phyloP scores from a whole-genome alignment of 2,888 invertebrate species.

The Troides oblongomaculatus region DNA sequence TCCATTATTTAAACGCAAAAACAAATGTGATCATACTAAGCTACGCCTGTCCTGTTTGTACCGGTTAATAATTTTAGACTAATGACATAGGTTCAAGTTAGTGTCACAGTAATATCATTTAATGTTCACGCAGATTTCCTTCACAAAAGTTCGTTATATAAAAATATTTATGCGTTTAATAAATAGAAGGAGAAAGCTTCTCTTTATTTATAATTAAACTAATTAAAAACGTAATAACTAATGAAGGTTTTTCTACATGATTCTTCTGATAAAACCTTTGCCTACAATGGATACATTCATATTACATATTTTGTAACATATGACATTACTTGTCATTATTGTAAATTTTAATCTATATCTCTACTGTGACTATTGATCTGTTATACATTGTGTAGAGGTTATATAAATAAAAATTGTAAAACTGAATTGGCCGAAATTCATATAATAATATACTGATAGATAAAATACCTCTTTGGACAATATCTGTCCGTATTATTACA shows the following conservation, averaged over 20 bases:
- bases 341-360: too few species aligned
- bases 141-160: background rate
- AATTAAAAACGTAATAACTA: too few species aligned
- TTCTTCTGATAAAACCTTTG: too few species aligned
- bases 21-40: constrained; percentile 17
- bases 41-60: constrained; percentile 14
- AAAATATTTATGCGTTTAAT: background rate
- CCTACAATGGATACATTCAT: too few species aligned
- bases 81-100: background rate
- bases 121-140: background rate
- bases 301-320: too few species aligned
- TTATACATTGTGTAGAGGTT: background rate
- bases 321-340: too few species aligned
- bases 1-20: constrained; percentile 17
- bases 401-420: background rate
- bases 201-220: too few species aligned
- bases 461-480: constrained; percentile 1
- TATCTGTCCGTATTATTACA: constrained; percentile 15
- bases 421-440: background rate
- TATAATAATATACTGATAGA: background rate
- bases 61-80: constrained; percentile 3
- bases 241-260: too few species aligned
- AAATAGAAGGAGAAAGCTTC: too few species aligned
- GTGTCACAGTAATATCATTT: background rate
- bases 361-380: background rate